Evolutionary conservation across 2,113 vertebrate species (phyloP), one percentile per base, ranked within the genome.

Genomic region (Sebastes schlegelii): DNA sequence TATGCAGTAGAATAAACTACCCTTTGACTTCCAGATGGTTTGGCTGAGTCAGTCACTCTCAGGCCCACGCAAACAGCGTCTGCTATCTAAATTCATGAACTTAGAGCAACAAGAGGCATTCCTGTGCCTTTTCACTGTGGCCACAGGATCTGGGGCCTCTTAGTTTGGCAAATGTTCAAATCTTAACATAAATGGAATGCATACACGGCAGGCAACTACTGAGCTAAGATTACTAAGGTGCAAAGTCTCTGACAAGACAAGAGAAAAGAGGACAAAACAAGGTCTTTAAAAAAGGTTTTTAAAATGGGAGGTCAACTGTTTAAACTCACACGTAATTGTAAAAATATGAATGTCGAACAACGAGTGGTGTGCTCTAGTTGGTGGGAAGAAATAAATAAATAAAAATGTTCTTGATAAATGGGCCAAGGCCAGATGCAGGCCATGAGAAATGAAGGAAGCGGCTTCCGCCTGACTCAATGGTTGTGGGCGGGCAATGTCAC

Each of bases 1-100:
- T 69, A 74, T 43, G 71, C 73, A 62, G 66, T 64, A 42, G 69
- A 68, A 65, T 74, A 86, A 90, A 88, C 84, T 74, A 74, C 26
- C 84, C 77, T 85, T 85, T 82, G 77, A 85, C 82, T 80, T 88
- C 82, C 82, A 91, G 76, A 89, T 80, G 71, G 82, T 75, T 79
- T 42, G 52, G 55, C 74, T 64, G 55, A 77, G 61, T 64, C 4
- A 1, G 45, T 51, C 76, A 55, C 40, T 49, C 68, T 69, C 17
- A 63, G 52, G 58, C 64, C 58, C 64, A 68, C 43, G 51, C 52
- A 83, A 77, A 82, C 54, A 70, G 3, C 2, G 48, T 67, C 58
- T 88, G 62, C 66, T 52, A 76, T 83, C 49, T 45, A 60, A 72
- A 78, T 73, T 46, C 61, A 76, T 46, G 8, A 79, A 74, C 26